A percentile compares a stretch with the other conserved stretches of the same genome.
These are phyloP conservation scores for Muscicapa adusta DNA, from an alignment of 2,113 vertebrate genomes.

Conservation along the genomic window DNA sequence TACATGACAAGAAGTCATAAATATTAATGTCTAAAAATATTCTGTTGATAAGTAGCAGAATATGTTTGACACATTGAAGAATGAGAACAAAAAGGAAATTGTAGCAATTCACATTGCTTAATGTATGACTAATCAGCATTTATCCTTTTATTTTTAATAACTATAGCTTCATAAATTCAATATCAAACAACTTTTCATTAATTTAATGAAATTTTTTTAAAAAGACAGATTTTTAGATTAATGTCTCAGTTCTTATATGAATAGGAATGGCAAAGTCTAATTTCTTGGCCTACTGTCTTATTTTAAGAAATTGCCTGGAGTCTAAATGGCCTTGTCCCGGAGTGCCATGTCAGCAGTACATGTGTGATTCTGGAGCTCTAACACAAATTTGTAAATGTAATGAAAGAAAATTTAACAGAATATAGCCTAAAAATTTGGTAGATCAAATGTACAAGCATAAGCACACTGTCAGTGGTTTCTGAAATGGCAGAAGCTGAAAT, in stretches of 20 bases:
- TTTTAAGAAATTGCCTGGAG: neutral
- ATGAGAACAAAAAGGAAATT: neutral
- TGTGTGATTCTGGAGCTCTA: neutral
- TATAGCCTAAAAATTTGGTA: neutral
- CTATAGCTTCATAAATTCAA: neutral
- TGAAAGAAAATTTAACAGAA: neutral
- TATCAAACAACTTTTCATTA: neutral
- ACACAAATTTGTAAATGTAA: neutral
- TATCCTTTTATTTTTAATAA: neutral
- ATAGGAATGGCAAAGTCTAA: neutral
- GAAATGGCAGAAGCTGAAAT: neutral
- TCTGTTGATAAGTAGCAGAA: neutral
- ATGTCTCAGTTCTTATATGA: neutral
- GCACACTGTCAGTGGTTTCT: neutral
- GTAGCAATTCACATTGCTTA: neutral
- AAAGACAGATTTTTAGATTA: neutral
- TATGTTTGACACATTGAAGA: neutral
- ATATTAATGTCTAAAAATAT: neutral
- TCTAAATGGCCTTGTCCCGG: neutral
- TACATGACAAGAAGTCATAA: neutral
- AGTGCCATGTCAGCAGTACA: neutral
- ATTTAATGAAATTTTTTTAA: neutral
- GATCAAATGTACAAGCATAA: neutral
- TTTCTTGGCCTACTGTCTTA: neutral
- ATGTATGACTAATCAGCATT: neutral